Evolutionary conservation across 2,113 vertebrate species (phyloP), one percentile per base, ranked within the genome.

Genomic region (Cavia porcellus): DNA sequence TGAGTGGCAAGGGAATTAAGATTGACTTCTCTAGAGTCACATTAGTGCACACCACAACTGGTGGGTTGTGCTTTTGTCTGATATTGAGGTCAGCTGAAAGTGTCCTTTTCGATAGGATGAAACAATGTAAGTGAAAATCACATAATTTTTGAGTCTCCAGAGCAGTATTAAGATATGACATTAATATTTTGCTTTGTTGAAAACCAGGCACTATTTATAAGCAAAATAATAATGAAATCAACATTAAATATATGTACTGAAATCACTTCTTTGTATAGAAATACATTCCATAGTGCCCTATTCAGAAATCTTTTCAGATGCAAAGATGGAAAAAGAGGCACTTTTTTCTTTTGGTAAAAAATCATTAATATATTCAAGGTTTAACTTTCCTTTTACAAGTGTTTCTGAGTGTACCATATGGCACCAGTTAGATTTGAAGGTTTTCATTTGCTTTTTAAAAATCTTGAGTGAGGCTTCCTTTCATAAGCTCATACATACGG

Each of bases 281-380:
- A 96, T 95, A 61, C 86, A 10, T 89, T 89, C 75, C 50, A 42
- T 47, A 61, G 84, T 90, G 62, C 45, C 61, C 70, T 81, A 95
- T 86, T 97, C 95, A 96, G 79, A 96, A 97, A 59, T 94, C 81
- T 83, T 96, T 97, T 97, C 68, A 94, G 57, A 97, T 93, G 59
- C 86, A 89, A 94, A 92, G 90, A 98, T 97, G 92, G 87, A 95
- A 96, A 94, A 52, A 94, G 77, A 93, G 22, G n/a, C 28, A 45
- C 57, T 93, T 96, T 77, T 95, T 84, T 89, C 68, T 55, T 93
- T 80, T 38, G 75, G 83, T 90, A 96, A 94, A 68, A 97, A 97
- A 96, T 98, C 97, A 98, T 98, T 98, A 98, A 98, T 98, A 97
- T 98, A 97, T 98, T 98, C 97, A 97, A 97, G 97, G 97, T 97